Evolutionary conservation across 1,140 invertebrate species (phyloP), one percentile per base, ranked within the genome.

Genomic region (Hypsibius dujardini): DNA sequence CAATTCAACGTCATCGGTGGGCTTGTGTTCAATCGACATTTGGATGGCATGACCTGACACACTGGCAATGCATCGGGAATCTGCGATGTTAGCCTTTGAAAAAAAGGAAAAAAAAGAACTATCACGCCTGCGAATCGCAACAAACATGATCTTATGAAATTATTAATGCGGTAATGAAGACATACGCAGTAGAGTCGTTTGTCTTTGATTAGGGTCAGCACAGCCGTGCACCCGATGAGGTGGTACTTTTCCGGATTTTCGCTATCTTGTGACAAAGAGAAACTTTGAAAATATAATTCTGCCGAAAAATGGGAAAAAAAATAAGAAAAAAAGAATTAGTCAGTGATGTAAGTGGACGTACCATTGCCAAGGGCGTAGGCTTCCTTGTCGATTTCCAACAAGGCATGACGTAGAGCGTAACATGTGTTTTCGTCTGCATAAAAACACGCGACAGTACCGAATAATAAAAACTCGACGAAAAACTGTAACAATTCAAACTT

Each of bases 1-100:
- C 75, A 91, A 88, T 79, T 97, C 91, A 2, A 98, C 94, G 86
- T 88, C 97, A 77, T 95, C 88, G 74, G 86, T 88, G 2, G 94
- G 95, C 79, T 98, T 98, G 79, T 98, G 95, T 79, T 98, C 95
- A 75, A 85, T 84, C 40, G 91, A 95, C 28, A 90, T 76, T 2
- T 84, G 81, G 28, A 87, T 84, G 45, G 62, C 62, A 42, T 67
- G 62, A 7, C 62, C 62, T 12, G 12, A 14, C 3, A 67, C 62
- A 42, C 62, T 67, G 47, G 88, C 89, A 67, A 98, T 87, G 3
- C 92, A 90, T 72, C 95, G 83, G 1, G 93, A 96, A 79, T 98
- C 95, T 7, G 95, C 95, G 47, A 92, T 92, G 82, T 98, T 98
- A 59, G 89, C 87, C 86, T 87, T 74, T 46, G 74, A 76, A 62